These are phyloP conservation scores for Dusona sp. DNA, from an alignment of 2,888 invertebrate genomes.

Conservation along the genomic window DNA sequence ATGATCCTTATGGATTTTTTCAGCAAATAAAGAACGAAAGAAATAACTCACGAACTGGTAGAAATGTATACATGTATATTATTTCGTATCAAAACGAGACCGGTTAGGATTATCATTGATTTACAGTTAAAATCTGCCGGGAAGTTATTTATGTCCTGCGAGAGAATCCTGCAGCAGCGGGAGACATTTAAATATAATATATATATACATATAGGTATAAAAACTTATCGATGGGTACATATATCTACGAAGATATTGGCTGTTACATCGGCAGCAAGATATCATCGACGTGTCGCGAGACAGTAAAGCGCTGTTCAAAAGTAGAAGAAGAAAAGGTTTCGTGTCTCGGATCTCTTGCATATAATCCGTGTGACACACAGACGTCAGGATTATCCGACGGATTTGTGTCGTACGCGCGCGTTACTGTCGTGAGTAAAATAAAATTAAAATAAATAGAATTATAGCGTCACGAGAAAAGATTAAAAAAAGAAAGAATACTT, in stretches of 20 bases:
- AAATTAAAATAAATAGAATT: conserved; percentile 47
- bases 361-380: conserved; percentile 63
- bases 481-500: conserved; percentile 30
- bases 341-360: conserved; percentile 47
- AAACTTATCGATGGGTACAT: not conserved
- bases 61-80: conserved; percentile 5
- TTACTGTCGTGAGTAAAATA: conserved; percentile 38
- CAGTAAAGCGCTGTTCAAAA: conserved; percentile 48
- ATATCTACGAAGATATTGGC: not conserved
- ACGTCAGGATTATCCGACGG: conserved; percentile 68
- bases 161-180: conserved; percentile 54
- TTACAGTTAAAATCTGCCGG: conserved; percentile 54
- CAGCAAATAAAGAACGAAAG: conserved; percentile 11
- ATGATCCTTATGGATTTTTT: conserved; percentile 12
- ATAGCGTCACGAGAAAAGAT: conserved; percentile 25
- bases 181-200: conserved; percentile 35
- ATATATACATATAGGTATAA: not conserved
- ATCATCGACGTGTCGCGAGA: conserved; percentile 60
- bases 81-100: conserved; percentile 54
- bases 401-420: conserved; percentile 64
- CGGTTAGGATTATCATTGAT: conserved; percentile 67
- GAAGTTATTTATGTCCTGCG: conserved; percentile 62
- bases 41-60: conserved; percentile 22
- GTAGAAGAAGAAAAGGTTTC: conserved; percentile 27
- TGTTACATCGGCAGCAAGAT: conserved; percentile 41